Evolutionary conservation across 2,888 invertebrate genomes (phyloP).

Genomic region (Junonia oenone): DNA sequence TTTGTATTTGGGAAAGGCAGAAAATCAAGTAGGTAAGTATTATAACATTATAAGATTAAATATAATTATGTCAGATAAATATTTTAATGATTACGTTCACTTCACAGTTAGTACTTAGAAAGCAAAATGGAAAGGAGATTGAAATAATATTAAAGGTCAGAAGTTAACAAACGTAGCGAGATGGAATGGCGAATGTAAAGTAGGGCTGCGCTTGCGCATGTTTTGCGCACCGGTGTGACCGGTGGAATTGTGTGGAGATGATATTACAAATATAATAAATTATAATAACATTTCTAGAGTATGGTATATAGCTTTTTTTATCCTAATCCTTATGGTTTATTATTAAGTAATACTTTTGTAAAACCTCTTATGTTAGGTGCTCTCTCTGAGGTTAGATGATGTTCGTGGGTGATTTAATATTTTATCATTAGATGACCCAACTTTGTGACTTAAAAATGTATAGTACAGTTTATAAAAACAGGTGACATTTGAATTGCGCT

Average conservation of each 20-base stretch:
- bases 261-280: not conserved
- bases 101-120: constrained; percentile 9
- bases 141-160: constrained; percentile 16
- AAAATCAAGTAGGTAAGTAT: too few species aligned
- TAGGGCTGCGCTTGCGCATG: constrained; percentile 22
- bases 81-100: not conserved
- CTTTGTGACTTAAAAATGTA: too few species aligned
- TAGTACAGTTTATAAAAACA: too few species aligned
- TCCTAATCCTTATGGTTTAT: not conserved
- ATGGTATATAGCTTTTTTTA: not conserved
- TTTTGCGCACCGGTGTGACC: not conserved
- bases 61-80: not conserved
- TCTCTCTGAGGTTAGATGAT: too few species aligned
- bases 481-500: too few species aligned
- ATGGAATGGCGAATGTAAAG: constrained; percentile 4
- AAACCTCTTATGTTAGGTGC: too few species aligned
- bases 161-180: constrained; percentile 19
- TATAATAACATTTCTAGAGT: not conserved
- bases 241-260: not conserved
- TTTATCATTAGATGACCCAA: too few species aligned
- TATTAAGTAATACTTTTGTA: too few species aligned
- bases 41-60: not conserved
- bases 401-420: too few species aligned
- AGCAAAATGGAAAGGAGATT: constrained; percentile 17
- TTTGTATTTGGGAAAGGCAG: too few species aligned